These are phyloP conservation scores for Melanchra persicariae DNA, from an alignment of 2,888 invertebrate genomes.

Conservation along the genomic window DNA sequence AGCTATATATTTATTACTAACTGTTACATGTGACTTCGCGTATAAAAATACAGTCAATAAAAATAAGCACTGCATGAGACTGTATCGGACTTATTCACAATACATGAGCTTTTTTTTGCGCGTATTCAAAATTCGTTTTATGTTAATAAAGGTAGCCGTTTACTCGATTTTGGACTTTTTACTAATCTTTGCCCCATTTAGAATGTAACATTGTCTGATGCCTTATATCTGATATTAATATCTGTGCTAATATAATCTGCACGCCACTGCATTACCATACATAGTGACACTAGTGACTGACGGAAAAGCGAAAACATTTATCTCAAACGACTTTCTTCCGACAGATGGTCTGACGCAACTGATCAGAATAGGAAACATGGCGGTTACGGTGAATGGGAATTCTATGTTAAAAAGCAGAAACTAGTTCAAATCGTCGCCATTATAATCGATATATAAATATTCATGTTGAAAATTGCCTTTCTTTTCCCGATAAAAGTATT, in stretches of 20 bases:
- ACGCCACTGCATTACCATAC: conserved; percentile 60
- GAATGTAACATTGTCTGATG: too few relatives aligned
- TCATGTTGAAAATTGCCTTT: conserved; percentile 45
- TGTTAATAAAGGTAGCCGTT: too few relatives aligned
- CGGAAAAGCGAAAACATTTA: conserved; percentile 73
- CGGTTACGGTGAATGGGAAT: conserved; percentile 60
- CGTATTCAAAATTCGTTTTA: neutral
- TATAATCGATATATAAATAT: conserved; percentile 62
- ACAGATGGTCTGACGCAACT: conserved; percentile 70
- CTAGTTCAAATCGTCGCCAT: conserved; percentile 59
- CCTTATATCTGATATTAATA: neutral
- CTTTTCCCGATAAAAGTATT: neutral
- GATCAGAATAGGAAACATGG: conserved; percentile 64
- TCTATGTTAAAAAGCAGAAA: conserved; percentile 68
- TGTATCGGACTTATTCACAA: too few relatives aligned
- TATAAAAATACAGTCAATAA: too few relatives aligned
- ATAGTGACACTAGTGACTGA: conserved; percentile 30
- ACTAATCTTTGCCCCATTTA: too few relatives aligned
- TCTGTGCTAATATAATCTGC: conserved; percentile 23
- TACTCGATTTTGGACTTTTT: neutral
- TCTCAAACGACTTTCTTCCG: conserved; percentile 74
- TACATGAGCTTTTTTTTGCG: neutral
- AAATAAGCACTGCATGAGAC: too few relatives aligned
- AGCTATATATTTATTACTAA: neutral
- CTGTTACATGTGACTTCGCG: too few relatives aligned